A percentile compares a stretch with the other conserved stretches of the same genome.
Evolutionary conservation across 1,140 invertebrate genomes (phyloP).

Genomic region (Diorhabda elongata): DNA sequence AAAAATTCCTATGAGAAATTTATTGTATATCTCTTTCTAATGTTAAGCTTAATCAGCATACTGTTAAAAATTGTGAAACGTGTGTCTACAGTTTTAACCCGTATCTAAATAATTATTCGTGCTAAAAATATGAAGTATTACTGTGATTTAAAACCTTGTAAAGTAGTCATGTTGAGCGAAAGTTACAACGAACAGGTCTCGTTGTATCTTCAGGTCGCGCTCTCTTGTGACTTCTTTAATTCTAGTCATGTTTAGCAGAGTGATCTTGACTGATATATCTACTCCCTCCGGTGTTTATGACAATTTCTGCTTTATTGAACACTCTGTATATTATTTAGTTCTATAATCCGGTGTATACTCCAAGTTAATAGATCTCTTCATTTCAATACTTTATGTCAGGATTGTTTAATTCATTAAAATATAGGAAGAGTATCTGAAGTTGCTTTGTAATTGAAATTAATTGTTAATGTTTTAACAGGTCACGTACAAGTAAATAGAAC

Average conservation of each 20-base stretch:
- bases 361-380: constrained; percentile 25
- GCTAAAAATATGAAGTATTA: constrained; percentile 12
- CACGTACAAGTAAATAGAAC: no score
- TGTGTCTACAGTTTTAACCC: background rate
- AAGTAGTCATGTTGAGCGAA: constrained; percentile 33
- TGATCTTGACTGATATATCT: constrained; percentile 43
- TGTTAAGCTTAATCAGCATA: no score
- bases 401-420: no score
- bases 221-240: constrained; percentile 32
- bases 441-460: no score
- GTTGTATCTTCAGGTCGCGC: constrained; percentile 31
- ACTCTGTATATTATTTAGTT: constrained; percentile 28
- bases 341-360: constrained; percentile 10
- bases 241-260: constrained; percentile 42
- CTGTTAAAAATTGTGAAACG: no score
- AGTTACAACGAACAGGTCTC: constrained; percentile 33
- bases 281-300: constrained; percentile 34
- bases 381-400: constrained; percentile 10
- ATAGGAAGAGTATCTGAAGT: no score
- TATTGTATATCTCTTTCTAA: no score
- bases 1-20: no score
- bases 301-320: constrained; percentile 35
- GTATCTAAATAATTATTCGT: background rate
- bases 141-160: constrained; percentile 26
- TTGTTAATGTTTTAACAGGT: no score